Base-by-base conservation (phyloP, 2,113 vertebrate species). In the Melanerpes aurifrons region DNA sequence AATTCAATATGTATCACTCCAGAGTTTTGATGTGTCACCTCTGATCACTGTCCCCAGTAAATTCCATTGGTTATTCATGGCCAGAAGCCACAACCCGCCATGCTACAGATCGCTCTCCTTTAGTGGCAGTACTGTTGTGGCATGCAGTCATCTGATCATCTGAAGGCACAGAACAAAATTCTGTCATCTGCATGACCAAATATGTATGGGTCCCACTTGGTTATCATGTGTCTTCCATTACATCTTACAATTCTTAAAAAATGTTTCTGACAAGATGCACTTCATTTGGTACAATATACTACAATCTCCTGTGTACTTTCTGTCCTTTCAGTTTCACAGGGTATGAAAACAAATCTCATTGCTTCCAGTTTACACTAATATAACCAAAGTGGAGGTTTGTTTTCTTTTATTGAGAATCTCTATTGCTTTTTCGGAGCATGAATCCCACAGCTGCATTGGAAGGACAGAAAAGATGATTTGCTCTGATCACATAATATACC, bases 21-120 rank as follows among this genome's bases (percentile, higher is more conserved):
- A 56, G 35, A 59, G 25, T 73, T 78, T 40, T 0, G 0, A 7
- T 62, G 25, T 56, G 24, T 45, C 26, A 24, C 5, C n/a, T 48
- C 61, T 77, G 61, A 62, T 56, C 6, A 7, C 35, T 20, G 8
- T 83, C 4, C 11, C 15, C 16, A 17, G 18, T 26, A 59, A 54
- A 56, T 54, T 62, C n/a, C 32, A 54, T 48, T 15, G 29, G 4
- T 73, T 29, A 32, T 57, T 56, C 35, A 7, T 5, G 10, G 24
- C 21, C 43, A 67, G 58, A 86, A 86, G 9, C 7, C n/a, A 62
- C 32, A 32, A 5, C 4, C 21, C 31, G 25, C 47, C 20, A 31
- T 1, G 3, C 9, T 71, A 56, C 26, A 77, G 61, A 18, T 15
- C 0, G 1, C 50, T 77, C 40, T 77, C 9, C 61, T 35, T 50